phyloP scores from a whole-genome alignment of 2,888 invertebrate species.

The Hypsopygia costalis region DNA sequence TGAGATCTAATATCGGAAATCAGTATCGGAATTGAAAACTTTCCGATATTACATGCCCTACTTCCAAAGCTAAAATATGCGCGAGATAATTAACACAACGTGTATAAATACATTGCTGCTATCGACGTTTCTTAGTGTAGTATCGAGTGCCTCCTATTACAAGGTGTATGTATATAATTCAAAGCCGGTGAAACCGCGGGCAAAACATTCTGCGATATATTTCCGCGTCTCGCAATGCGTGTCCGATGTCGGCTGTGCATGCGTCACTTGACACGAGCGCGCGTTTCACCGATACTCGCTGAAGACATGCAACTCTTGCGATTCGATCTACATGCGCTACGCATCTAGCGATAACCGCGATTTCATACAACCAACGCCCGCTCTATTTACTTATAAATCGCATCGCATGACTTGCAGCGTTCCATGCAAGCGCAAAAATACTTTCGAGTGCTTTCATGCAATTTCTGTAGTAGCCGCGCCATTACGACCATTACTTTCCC shows the following conservation, averaged over 20 bases:
- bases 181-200: no score
- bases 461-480: no score
- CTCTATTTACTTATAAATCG: constrained; percentile 15
- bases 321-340: constrained; percentile 11
- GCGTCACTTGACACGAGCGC: constrained; percentile 51
- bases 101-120: no score
- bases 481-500: no score
- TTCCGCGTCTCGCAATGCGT: constrained; percentile 67
- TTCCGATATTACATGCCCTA: no score
- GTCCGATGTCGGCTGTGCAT: constrained; percentile 57
- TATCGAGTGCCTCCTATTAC: not conserved
- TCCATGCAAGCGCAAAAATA: not conserved
- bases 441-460: not conserved
- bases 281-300: constrained; percentile 39
- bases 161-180: constrained; percentile 1
- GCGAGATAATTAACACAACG: no score
- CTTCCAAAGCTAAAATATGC: no score
- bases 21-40: no score
- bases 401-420: constrained; percentile 6
- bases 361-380: not conserved
- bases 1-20: no score
- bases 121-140: no score
- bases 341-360: constrained; percentile 7
- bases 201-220: constrained; percentile 32
- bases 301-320: constrained; percentile 28